Evolutionary conservation across 2,113 vertebrate species (phyloP).

Genomic region (Connochaetes taurinus): DNA sequence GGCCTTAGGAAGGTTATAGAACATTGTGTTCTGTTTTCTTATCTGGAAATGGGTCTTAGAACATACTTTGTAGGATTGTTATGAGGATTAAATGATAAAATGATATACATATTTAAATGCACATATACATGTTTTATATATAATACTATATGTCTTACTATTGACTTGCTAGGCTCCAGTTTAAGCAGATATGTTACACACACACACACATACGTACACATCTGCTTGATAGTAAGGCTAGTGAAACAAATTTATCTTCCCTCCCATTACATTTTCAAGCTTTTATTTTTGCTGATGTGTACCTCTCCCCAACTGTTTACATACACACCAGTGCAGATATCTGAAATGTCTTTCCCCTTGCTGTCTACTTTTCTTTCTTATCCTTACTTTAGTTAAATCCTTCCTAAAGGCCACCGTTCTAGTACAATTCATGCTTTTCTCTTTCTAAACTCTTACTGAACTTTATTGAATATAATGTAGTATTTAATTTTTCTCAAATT

Average conservation of each 20-base stretch:
- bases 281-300: neutral
- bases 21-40: neutral
- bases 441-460: neutral
- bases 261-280: neutral
- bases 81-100: neutral
- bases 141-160: neutral
- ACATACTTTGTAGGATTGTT: neutral
- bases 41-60: neutral
- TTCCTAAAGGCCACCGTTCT: neutral
- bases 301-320: neutral
- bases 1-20: neutral
- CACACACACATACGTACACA: neutral
- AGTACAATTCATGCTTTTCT: neutral
- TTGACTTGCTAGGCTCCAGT: neutral
- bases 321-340: neutral
- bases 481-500: slow-evolving; percentile 3
- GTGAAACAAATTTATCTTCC: neutral
- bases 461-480: slow-evolving; percentile 1
- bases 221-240: neutral
- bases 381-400: neutral
- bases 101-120: neutral
- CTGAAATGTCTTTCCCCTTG: neutral
- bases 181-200: neutral
- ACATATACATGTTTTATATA: neutral
- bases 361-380: neutral